Evolutionary conservation across 2,888 invertebrate genomes (phyloP).

Genomic region (Phortica magna): DNA sequence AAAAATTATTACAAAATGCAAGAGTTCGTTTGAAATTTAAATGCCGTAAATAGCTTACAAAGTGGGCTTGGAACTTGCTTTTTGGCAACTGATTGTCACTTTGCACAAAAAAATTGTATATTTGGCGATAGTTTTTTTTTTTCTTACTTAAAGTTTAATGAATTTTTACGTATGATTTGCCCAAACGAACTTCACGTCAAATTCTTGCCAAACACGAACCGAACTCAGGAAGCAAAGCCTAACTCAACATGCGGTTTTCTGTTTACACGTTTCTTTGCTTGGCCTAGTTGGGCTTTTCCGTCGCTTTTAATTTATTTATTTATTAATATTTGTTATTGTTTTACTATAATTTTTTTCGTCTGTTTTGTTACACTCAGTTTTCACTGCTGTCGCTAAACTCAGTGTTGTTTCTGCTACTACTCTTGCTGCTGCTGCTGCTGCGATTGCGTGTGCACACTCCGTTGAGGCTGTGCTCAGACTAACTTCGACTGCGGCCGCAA

Average conservation of each 20-base stretch:
- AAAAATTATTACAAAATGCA: background rate
- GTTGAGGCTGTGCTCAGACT: conserved; percentile 78
- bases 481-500: conserved; percentile 73
- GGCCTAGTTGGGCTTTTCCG: background rate
- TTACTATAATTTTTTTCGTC: background rate
- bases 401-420: conserved; percentile 35
- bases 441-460: conserved; percentile 77
- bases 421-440: conserved; percentile 50
- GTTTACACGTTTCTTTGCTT: conserved; percentile 6
- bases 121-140: background rate
- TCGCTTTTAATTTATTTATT: background rate
- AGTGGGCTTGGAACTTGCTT: background rate
- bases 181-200: conserved; percentile 5
- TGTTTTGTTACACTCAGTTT: conserved; percentile 22
- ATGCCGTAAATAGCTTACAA: conserved; percentile 35
- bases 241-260: background rate
- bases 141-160: background rate
- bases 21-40: conserved; percentile 46
- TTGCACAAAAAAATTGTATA: background rate
- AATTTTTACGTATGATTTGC: background rate
- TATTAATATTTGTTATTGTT: conserved; percentile 9
- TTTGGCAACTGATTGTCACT: conserved; percentile 9
- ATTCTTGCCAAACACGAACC: conserved; percentile 3
- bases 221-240: background rate
- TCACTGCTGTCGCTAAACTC: conserved; percentile 40